A percentile compares a stretch with the other conserved stretches of the same genome.
phyloP scores from a whole-genome alignment of 2,888 invertebrate genomes.

The Cerastis rubricosa region DNA sequence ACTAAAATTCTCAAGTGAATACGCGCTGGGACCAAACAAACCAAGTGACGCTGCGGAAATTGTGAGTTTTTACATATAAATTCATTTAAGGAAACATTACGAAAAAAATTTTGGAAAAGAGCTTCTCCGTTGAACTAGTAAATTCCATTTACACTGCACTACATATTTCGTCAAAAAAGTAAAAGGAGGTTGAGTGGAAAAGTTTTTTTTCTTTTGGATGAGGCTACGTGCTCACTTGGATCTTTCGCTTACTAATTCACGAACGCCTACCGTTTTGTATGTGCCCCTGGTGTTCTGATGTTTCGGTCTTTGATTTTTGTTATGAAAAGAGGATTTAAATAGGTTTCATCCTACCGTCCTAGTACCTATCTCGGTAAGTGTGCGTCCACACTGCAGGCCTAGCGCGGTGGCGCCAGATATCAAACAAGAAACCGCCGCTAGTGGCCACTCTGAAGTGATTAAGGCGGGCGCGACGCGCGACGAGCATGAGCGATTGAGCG shows the following conservation, averaged over 20 bases:
- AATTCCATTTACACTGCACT: conserved; percentile 23
- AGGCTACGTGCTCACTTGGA: background rate
- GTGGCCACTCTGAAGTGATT: no score
- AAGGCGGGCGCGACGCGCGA: no score
- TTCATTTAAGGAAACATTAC: no score
- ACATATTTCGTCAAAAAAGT: conserved; percentile 23
- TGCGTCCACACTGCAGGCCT: no score
- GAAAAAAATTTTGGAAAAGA: no score
- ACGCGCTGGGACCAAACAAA: no score
- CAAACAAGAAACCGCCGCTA: no score
- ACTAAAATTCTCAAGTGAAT: no score
- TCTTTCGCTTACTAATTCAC: conserved; percentile 20
- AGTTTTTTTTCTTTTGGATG: background rate
- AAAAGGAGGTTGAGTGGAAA: background rate
- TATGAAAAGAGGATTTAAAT: background rate
- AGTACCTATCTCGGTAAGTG: background rate
- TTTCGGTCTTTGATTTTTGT: background rate
- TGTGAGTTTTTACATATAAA: no score
- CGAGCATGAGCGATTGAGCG: no score
- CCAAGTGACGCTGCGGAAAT: no score
- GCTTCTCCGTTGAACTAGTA: background rate
- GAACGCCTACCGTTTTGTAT: background rate
- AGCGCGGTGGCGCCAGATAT: no score
- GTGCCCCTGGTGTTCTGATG: background rate
- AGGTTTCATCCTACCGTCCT: background rate